Conservation (phyloP, 2,888 invertebrate species). For the Tinea semifulvella region DNA sequence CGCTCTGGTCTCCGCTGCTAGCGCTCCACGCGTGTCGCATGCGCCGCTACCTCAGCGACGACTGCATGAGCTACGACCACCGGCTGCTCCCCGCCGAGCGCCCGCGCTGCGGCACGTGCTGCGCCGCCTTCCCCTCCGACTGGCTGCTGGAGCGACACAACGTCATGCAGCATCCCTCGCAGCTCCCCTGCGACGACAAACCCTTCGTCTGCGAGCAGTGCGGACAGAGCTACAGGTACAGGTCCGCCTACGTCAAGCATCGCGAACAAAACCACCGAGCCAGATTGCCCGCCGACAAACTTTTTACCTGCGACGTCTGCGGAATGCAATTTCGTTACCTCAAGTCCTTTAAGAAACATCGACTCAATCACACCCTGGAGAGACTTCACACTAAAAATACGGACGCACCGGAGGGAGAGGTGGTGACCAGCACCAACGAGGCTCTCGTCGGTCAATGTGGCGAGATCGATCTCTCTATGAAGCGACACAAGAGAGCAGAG, state of each 20-base stretch:
- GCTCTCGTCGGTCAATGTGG: constrained; percentile 63
- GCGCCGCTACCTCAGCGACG: constrained; percentile 58
- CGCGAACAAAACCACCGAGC: constrained; percentile 91
- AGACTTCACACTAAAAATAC: constrained; percentile 77
- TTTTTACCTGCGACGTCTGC: constrained; percentile 91
- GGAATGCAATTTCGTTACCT: constrained; percentile 92
- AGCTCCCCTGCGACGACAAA: constrained; percentile 76
- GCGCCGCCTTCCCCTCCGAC: constrained; percentile 87
- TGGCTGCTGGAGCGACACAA: constrained; percentile 89
- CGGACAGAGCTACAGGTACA: constrained; percentile 88
- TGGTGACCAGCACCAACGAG: constrained; percentile 79
- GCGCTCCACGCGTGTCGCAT: constrained; percentile 57
- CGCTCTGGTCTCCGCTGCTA: constrained; percentile 55
- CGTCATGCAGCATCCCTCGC: constrained; percentile 79
- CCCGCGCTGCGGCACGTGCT: constrained; percentile 81
- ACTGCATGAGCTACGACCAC: constrained; percentile 55
- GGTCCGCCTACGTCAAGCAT: constrained; percentile 78
- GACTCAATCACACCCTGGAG: constrained; percentile 86
- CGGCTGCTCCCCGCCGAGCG: constrained; percentile 48
- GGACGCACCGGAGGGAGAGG: constrained; percentile 65
- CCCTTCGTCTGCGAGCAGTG: constrained; percentile 93
- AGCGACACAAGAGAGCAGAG: constrained; percentile 44
- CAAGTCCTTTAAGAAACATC: constrained; percentile 90
- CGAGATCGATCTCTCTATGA: constrained; percentile 68
- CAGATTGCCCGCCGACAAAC: constrained; percentile 85